These are phyloP conservation scores for Pygoscelis adeliae DNA, from an alignment of 2,113 vertebrate species.

Conservation along the genomic window DNA sequence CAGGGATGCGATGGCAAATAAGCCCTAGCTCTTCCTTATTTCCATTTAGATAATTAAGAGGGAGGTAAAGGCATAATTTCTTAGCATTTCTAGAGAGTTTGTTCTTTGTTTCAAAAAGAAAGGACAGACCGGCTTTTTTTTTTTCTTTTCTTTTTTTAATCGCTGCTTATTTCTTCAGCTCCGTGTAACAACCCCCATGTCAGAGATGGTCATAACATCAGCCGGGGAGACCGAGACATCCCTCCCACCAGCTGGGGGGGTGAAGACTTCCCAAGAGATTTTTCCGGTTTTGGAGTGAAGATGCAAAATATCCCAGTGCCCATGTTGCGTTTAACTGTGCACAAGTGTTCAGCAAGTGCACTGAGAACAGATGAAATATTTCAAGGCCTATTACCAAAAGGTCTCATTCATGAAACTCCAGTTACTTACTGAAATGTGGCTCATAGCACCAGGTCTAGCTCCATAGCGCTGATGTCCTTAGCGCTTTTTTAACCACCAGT, in stretches of 20 bases:
- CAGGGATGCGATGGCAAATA: neutral
- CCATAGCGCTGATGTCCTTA: no score
- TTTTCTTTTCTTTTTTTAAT: neutral
- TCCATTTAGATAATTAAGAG: neutral
- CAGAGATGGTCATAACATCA: neutral
- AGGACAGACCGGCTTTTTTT: neutral
- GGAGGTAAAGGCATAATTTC: neutral
- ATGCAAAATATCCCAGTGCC: neutral
- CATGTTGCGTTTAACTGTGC: fast-evolving
- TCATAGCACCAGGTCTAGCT: neutral
- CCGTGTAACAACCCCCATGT: fast-evolving
- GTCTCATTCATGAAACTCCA: neutral
- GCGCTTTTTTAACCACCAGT: neutral
- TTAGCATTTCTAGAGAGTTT: neutral
- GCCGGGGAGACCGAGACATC: fast-evolving
- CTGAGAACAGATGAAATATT: neutral
- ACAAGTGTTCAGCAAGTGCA: neutral
- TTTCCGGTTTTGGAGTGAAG: neutral
- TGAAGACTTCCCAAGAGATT: neutral
- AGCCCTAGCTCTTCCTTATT: neutral
- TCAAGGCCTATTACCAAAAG: neutral
- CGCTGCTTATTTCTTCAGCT: neutral
- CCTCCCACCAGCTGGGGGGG: fast-evolving
- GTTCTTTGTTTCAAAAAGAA: neutral
- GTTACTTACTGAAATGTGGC: neutral